Evolutionary conservation across 2,888 invertebrate species (phyloP).

Genomic region (Thumatha senex): DNA sequence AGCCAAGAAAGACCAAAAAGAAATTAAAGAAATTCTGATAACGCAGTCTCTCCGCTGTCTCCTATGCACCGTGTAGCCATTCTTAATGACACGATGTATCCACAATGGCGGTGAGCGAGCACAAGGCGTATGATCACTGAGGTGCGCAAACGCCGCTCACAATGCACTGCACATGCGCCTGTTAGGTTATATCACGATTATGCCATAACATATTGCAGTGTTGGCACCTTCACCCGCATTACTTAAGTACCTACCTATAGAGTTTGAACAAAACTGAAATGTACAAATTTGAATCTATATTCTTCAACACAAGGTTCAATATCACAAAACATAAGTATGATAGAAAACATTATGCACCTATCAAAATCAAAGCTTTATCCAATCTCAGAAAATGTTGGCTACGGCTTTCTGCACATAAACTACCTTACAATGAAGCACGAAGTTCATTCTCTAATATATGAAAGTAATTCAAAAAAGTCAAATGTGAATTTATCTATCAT

Average conservation of each 20-base stretch:
- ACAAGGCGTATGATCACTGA: conserved; percentile 34
- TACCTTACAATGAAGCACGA: too few species aligned
- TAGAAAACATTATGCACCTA: too few species aligned
- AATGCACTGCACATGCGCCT: conserved; percentile 38
- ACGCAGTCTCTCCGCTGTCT: conserved; percentile 15
- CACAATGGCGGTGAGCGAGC: conserved; percentile 39
- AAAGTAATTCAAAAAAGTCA: too few species aligned
- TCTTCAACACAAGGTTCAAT: too few species aligned
- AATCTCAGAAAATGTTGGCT: too few species aligned
- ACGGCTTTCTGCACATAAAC: too few species aligned
- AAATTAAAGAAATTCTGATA: neutral
- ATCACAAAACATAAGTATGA: too few species aligned
- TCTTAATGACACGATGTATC: conserved; percentile 49
- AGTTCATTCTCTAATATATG: too few species aligned
- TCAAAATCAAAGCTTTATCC: too few species aligned
- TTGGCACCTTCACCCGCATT: conserved; percentile 26
- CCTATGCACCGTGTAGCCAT: conserved; percentile 15
- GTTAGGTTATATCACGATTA: conserved; percentile 52
- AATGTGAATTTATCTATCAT: too few species aligned
- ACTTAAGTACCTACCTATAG: conserved; percentile 13
- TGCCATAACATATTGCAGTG: conserved; percentile 47
- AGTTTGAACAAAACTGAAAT: neutral
- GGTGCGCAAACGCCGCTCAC: conserved; percentile 38
- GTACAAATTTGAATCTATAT: neutral
- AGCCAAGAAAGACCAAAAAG: neutral